Base-by-base conservation (phyloP, 2,797 vertebrate species). In the Echeneis naucrates region DNA sequence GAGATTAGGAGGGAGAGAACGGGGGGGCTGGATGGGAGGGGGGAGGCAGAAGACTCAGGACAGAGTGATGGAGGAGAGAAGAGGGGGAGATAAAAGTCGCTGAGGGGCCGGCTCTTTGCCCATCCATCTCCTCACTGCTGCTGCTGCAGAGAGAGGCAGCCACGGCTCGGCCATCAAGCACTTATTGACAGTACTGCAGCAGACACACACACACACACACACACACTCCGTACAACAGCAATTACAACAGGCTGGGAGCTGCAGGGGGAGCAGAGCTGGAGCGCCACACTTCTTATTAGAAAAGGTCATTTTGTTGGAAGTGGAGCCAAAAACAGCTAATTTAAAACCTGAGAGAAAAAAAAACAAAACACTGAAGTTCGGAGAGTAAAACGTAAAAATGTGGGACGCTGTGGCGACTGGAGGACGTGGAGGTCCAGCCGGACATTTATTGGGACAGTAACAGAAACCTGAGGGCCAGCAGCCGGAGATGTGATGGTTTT, bases 131-230 rank as follows among this genome's bases (percentile, higher is more conserved):
- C 42, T 63, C 72, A 7, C 57, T 55, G 73, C 60, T 86, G 73
- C 60, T 86, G 82, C 78, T 65, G 76, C 53, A 61, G 56, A 70
- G 69, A 44, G 57, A 70, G 45, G 35, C 32, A 78, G 68, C 79
- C 72, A 59, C 52, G 27, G 54, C 77, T 77, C 67, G 27, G 74
- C 63, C 74, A 79, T 87, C 73, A 85, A 75, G 79, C 67, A 75
- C 24, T 47, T 93, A 92, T 92, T 77, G 88, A 92, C 89, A 90
- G 87, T 40, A 88, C 84, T 88, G 90, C 89, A 87, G 90, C 74
- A 89, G 72, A 17, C 24, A 57, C 71, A 78, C 64, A 69, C 75
- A 71, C 77, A 58, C 74, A 68, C 76, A 58, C 52, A 57, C 54
- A 61, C 64, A 61, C 33, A 71, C 74, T 51, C 70, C 50, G 52